Evolutionary conservation across 2,888 invertebrate genomes (phyloP), one percentile per base, ranked within the genome.

Genomic region (Drosophila suboccidentalis): DNA sequence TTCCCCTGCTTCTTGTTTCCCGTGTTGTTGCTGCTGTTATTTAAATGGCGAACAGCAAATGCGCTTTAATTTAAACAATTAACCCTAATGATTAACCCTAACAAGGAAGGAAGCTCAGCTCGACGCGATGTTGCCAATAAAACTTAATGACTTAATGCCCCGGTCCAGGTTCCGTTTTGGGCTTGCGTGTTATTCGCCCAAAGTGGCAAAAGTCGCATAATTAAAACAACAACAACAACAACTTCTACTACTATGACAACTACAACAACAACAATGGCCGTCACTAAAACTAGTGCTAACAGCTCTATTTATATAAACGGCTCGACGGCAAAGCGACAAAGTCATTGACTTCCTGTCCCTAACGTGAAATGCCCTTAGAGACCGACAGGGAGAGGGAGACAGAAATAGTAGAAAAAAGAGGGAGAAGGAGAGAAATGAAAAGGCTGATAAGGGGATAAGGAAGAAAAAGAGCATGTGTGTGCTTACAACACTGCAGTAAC

Each of bases 111-210:
- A 19, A 34, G 39, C 59, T 47, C 15, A 43, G 54, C n/a, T 44
- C 41, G 50, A 26, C 46, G 71, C 64, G 59, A 55, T 78, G 73
- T 78, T 59, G 71, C 74, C 71, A 84, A 90, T 86, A 86, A 86
- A 86, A 89, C 76, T 86, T 78, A 89, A 86, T 88, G 87, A 88
- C 86, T 86, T 90, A 89, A 89, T 89, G 73, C 66, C 57, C 80
- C 75, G 73, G 50, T 41, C 59, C 55, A 69, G 71, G 65, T 58
- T 79, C 69, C 60, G 61, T 49, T 69, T 65, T 36, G 36, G 32
- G 68, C 69, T 79, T 78, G 79, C 75, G 71, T 73, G 87, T 73
- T 68, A 38, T 29, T 51, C 69, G 58, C 60, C 63, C 65, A 77
- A 44, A 87, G 82, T 85, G 89, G 55, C 88, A 76, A 86, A 87